phyloP scores from a whole-genome alignment of 2,797 vertebrate species.

The Pseudochromis fuscus region DNA sequence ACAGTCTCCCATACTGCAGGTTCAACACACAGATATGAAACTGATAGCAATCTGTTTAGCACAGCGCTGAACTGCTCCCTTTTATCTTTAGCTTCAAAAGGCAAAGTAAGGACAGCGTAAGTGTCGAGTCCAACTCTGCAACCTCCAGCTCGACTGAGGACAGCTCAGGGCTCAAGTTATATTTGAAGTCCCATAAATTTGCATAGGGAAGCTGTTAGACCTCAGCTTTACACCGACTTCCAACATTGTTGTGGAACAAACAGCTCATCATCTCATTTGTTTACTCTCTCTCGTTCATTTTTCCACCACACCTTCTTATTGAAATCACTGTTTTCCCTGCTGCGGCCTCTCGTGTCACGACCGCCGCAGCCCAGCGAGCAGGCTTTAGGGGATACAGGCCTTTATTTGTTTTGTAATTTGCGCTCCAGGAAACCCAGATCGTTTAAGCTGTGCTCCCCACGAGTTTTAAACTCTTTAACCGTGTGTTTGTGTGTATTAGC shows the following conservation, averaged over 20 bases:
- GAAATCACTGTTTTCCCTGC: slow-evolving; percentile 21
- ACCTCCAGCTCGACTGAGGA: slow-evolving; percentile 12
- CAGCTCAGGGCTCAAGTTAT: slow-evolving; percentile 19
- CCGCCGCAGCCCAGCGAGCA: neutral
- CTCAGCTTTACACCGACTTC: slow-evolving; percentile 25
- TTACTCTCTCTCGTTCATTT: slow-evolving; percentile 25
- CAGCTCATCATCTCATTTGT: slow-evolving; percentile 30
- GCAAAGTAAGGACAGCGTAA: neutral
- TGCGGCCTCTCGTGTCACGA: slow-evolving; percentile 24
- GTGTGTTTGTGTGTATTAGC: slow-evolving; percentile 33
- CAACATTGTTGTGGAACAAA: slow-evolving; percentile 46
- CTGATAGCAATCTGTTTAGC: neutral
- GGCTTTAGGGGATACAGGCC: slow-evolving; percentile 48
- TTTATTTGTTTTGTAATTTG: slow-evolving; percentile 67
- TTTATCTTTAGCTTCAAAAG: slow-evolving; percentile 9
- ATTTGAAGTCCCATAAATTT: slow-evolving; percentile 44
- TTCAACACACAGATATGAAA: neutral
- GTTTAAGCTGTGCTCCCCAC: slow-evolving; percentile 22
- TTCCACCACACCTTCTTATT: slow-evolving; percentile 30
- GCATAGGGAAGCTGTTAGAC: slow-evolving; percentile 30
- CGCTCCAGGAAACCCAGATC: slow-evolving; percentile 29
- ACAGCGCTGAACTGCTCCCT: neutral
- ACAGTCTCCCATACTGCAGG: too few species aligned
- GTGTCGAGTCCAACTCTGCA: neutral
- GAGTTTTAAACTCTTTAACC: slow-evolving; percentile 45